Percentiles rank a stretch among this genome's conserved stretches.
Evolutionary conservation across 2,888 invertebrate species (phyloP).

Genomic region (Cartodere bifasciata): DNA sequence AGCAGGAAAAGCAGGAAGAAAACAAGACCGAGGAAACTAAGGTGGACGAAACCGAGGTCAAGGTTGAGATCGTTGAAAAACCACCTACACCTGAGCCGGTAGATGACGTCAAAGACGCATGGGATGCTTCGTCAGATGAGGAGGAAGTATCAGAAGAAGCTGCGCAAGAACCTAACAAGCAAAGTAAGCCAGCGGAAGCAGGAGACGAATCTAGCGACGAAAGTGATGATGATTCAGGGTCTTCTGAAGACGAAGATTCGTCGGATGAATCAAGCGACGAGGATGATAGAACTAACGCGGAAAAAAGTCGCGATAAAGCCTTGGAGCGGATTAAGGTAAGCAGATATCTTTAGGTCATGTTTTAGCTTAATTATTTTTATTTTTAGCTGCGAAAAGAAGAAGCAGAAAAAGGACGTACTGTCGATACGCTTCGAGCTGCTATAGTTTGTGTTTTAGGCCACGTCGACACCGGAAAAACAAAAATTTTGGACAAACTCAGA

Average conservation of each 20-base stretch:
- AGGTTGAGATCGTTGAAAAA: conserved; percentile 29
- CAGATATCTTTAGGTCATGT: neutral
- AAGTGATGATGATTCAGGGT: conserved; percentile 27
- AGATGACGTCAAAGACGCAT: conserved; percentile 66
- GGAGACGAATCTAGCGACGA: conserved; percentile 16
- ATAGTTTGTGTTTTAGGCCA: conserved; percentile 98
- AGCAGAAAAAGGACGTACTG: conserved; percentile 52
- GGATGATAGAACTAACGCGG: conserved; percentile 60
- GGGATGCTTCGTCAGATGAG: conserved; percentile 57
- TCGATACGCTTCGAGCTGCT: conserved; percentile 75
- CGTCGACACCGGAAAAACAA: conserved; percentile 99
- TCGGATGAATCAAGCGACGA: conserved; percentile 48
- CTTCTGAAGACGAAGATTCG: conserved; percentile 40
- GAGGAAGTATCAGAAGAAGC: conserved; percentile 40
- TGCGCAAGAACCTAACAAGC: conserved; percentile 9
- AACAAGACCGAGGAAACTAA: conserved; percentile 15
- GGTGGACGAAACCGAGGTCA: conserved; percentile 18
- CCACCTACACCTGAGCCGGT: conserved; percentile 26
- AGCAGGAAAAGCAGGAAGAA: conserved; percentile 5
- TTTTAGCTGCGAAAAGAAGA: conserved; percentile 50
- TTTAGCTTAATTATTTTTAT: conserved; percentile 7
- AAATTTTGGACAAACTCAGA: conserved; percentile 90
- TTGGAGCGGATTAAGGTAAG: conserved; percentile 56
- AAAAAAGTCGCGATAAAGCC: conserved; percentile 60
- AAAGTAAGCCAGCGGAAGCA: conserved; percentile 4